phyloP scores from a whole-genome alignment of 2,113 vertebrate species.

The Callopanchax toddi region DNA sequence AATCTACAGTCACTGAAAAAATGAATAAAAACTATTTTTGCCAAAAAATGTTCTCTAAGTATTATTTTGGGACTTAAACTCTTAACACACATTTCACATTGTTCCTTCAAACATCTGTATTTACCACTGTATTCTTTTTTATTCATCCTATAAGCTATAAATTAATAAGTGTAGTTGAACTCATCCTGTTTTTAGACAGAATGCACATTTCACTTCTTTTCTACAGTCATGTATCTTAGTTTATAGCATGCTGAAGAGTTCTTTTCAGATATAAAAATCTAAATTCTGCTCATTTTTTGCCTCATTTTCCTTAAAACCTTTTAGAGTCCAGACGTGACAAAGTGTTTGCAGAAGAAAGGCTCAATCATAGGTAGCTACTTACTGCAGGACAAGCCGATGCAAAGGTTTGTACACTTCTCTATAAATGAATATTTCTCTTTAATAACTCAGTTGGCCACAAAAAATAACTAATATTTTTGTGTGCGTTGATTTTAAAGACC shows the following conservation, averaged over 20 bases:
- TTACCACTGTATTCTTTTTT: background rate
- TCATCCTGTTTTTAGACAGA: constrained; percentile 3
- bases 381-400: constrained; percentile 71
- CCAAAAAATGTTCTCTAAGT: background rate
- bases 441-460: background rate
- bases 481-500: constrained; percentile 59
- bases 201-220: too few relatives aligned
- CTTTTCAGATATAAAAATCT: background rate
- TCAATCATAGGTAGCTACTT: constrained; percentile 83
- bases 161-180: constrained; percentile 19
- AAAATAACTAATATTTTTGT: constrained; percentile 43
- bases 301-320: constrained; percentile 45
- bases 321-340: constrained; percentile 77
- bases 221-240: background rate
- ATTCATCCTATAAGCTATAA: constrained; percentile 2
- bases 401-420: constrained; percentile 77
- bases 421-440: constrained; percentile 11
- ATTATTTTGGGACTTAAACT: background rate
- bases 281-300: constrained; percentile 43
- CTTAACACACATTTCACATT: background rate
- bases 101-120: background rate
- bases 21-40: background rate
- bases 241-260: too few relatives aligned
- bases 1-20: background rate
- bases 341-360: constrained; percentile 79